phyloP scores from a whole-genome alignment of 2,888 invertebrate species.

The Sussaba pulchella region DNA sequence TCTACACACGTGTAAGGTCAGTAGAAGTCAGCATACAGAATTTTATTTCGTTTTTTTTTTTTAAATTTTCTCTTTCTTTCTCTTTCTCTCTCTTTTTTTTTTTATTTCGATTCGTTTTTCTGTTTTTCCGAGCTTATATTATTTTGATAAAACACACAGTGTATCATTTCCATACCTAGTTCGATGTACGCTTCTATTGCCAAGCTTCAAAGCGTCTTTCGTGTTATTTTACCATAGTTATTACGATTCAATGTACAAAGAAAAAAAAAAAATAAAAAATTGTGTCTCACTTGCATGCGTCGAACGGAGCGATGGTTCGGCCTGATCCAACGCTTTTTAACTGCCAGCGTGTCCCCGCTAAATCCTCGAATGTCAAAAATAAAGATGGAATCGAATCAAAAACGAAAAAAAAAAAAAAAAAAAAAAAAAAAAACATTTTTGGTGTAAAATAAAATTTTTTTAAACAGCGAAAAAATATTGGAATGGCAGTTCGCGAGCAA shows the following conservation, averaged over 20 bases:
- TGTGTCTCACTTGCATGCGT: conserved; percentile 51
- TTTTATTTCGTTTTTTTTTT: conserved; percentile 40
- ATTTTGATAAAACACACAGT: not conserved
- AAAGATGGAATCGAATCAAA: no score
- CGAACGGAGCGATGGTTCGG: conserved; percentile 34
- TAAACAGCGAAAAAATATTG: not conserved
- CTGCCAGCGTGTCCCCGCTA: conserved; percentile 16
- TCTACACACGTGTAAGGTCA: conserved; percentile 92
- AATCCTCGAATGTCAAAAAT: conserved; percentile 22
- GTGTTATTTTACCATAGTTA: conserved; percentile 11
- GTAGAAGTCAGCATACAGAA: conserved; percentile 76
- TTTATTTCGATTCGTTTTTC: not conserved
- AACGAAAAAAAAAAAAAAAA: conserved; percentile 20
- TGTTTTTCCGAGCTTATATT: conserved; percentile 21
- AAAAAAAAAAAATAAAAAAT: conserved; percentile 17
- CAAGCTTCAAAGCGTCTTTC: conserved; percentile 45
- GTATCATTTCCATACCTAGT: conserved; percentile 14
- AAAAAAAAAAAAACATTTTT: conserved; percentile 1
- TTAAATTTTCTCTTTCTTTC: not conserved
- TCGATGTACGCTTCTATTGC: conserved; percentile 51
- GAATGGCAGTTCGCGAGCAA: conserved; percentile 33
- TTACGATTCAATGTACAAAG: conserved; percentile 26
- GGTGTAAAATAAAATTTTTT: not conserved
- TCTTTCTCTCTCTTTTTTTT: not conserved
- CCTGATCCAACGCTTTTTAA: conserved; percentile 37